Conservation (phyloP, 2,113 vertebrate genomes). For the Helogale parvula region DNA sequence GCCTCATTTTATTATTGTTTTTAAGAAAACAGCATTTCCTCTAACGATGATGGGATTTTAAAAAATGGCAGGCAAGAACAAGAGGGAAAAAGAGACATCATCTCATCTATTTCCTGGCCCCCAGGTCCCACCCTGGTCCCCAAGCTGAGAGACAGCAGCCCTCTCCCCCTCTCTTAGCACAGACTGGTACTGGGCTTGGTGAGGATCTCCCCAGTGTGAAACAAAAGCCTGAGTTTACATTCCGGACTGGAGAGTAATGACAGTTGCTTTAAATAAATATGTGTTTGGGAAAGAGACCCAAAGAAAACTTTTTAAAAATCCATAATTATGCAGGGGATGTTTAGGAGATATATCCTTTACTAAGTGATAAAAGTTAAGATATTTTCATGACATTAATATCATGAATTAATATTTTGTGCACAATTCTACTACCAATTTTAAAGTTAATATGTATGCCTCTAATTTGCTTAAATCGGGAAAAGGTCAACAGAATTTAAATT, state of each 20-base stretch:
- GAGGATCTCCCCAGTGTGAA: background rate
- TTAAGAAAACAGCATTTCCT: background rate
- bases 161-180: background rate
- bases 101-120: background rate
- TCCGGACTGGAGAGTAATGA: conserved; percentile 52
- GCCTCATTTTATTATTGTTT: background rate
- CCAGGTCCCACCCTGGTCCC: background rate
- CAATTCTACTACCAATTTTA: conserved; percentile 24
- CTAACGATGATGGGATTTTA: background rate
- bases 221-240: background rate
- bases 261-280: conserved; percentile 61
- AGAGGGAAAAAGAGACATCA: background rate
- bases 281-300: background rate
- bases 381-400: background rate
- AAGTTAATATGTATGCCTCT: conserved; percentile 41
- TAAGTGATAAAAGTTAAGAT: background rate
- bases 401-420: conserved; percentile 42
- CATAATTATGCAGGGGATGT: conserved; percentile 26
- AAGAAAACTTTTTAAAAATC: conserved; percentile 69
- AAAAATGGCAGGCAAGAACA: background rate
- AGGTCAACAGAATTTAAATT: conserved; percentile 38
- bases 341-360: background rate
- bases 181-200: background rate
- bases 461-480: conserved; percentile 39
- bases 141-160: background rate